Evolutionary conservation across 2,113 vertebrate genomes (phyloP), one percentile per base, ranked within the genome.

Genomic region (Plotosus lineatus): DNA sequence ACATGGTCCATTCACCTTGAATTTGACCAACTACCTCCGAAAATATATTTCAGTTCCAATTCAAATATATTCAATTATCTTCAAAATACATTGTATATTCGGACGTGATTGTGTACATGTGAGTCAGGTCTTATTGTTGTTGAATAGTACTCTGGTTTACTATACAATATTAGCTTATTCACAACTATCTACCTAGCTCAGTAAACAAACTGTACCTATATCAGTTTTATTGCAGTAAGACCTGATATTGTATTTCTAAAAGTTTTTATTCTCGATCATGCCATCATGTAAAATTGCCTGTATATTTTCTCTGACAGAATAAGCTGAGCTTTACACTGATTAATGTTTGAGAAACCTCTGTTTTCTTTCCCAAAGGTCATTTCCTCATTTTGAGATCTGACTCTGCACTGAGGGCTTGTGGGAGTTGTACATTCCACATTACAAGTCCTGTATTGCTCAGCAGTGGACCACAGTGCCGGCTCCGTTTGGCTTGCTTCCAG

Each of bases 401-500:
- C 44, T 61, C 83, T 61, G 82, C 69, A 5, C 74, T 82, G 0
- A 78, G 88, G 26, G 65, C 69, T 51, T 79, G 89, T 82, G 87
- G 80, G 42, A 90, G 48, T 68, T 94, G 94, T 68, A 85, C 90
- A 15, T 92, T 91, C 82, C 83, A 84, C 50, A 60, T 93, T 78
- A 91, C 87, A 65, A 94, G 94, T 73, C 92, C 92, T 0, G 82
- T 92, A 42, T 51, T 93, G 65, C 75, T 83, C 36, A 82, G 63
- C 77, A 91, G 89, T 55, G 71, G 79, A 11, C 82, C 68, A 21
- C 75, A 78, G 61, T 94, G 93, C 88, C 58, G 46, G 6, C 75
- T 94, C 55, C 87, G 83, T n/a, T 68, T 94, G 55, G 92, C 92
- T 28, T 74, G 87, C 65, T 92, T 87, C 55, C 89, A 92, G 48